Evolutionary conservation across 1,140 invertebrate species (phyloP).

Genomic region (Sipha flava): DNA sequence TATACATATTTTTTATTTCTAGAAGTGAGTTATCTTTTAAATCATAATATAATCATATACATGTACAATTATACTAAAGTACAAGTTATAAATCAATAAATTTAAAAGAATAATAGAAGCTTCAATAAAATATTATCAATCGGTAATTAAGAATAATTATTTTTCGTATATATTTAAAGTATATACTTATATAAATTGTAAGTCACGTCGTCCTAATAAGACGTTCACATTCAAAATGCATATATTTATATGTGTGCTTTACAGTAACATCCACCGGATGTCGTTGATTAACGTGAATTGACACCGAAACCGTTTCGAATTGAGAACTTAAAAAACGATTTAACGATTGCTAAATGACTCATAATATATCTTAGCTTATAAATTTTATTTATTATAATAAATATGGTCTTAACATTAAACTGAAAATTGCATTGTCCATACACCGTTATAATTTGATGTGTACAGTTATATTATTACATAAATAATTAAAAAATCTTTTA

Average conservation of each 20-base stretch:
- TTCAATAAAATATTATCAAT: too few species aligned
- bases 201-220: not conserved
- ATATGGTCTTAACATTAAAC: not conserved
- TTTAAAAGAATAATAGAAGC: too few species aligned
- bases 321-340: not conserved
- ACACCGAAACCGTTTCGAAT: not conserved
- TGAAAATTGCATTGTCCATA: too few species aligned
- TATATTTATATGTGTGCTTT: not conserved
- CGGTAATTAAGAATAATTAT: too few species aligned
- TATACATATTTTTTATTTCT: too few species aligned
- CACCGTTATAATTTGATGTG: too few species aligned
- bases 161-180: not conserved
- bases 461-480: too few species aligned
- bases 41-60: too few species aligned
- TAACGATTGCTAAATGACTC: not conserved
- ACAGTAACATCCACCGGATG: slow-evolving; percentile 10
- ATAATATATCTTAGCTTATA: not conserved
- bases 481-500: too few species aligned
- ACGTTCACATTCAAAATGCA: not conserved
- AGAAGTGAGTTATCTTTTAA: too few species aligned
- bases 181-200: not conserved
- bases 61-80: too few species aligned
- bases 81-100: too few species aligned
- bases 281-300: slow-evolving; percentile 5
- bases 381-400: not conserved